A percentile compares a stretch with the other conserved stretches of the same genome.
Evolutionary conservation across 2,888 invertebrate genomes (phyloP).

Genomic region (Agonopterix alstromeriana): DNA sequence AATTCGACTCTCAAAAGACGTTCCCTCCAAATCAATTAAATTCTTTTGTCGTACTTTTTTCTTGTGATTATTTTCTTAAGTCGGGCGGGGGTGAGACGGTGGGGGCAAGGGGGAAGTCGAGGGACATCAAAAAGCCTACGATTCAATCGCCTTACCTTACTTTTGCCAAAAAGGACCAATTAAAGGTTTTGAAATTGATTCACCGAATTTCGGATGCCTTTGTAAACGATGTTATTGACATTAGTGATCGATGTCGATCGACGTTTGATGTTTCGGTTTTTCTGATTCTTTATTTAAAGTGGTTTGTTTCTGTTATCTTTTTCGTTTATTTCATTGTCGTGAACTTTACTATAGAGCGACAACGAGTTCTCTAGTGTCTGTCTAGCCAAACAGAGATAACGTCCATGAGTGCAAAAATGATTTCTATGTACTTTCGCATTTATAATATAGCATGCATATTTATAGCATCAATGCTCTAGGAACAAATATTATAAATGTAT

Average conservation of each 20-base stretch:
- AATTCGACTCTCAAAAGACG: constrained; percentile 27
- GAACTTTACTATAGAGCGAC: too few relatives aligned
- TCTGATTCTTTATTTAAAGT: neutral
- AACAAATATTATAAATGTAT: too few relatives aligned
- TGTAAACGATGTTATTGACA: constrained; percentile 58
- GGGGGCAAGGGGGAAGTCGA: constrained; percentile 12
- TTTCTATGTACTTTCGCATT: too few relatives aligned
- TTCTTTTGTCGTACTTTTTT: constrained; percentile 53
- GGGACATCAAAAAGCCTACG: constrained; percentile 48
- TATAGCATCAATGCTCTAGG: too few relatives aligned
- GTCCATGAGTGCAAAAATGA: too few relatives aligned
- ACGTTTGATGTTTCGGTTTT: constrained; percentile 37
- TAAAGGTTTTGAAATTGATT: constrained; percentile 70
- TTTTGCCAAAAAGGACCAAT: constrained; percentile 47
- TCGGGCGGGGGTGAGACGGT: constrained; percentile 9
- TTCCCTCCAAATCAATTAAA: constrained; percentile 60
- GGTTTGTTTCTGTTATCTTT: neutral
- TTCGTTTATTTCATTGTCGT: neutral
- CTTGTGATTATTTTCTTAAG: constrained; percentile 54
- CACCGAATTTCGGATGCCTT: constrained; percentile 43
- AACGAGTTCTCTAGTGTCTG: too few relatives aligned
- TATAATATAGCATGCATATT: too few relatives aligned
- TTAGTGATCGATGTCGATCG: constrained; percentile 31
- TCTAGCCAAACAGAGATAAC: too few relatives aligned
- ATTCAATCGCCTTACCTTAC: constrained; percentile 38